Conservation (phyloP, 2,797 vertebrate genomes). For the Streptopelia turtur region DNA sequence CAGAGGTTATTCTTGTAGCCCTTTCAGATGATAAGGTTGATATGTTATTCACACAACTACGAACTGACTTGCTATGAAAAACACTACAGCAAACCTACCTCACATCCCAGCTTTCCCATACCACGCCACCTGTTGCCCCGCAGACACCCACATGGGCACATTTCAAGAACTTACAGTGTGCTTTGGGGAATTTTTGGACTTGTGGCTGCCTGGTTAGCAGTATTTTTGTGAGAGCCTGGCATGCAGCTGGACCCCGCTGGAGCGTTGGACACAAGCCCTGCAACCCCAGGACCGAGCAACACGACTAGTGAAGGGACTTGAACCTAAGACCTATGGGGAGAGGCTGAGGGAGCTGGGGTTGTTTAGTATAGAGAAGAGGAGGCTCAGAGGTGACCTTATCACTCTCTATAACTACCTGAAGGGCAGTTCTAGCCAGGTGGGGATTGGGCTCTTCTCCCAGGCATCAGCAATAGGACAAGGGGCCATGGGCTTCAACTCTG, state of each 20-base stretch:
- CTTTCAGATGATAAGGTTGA: background rate
- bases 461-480: too few species aligned
- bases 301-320: too few species aligned
- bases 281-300: rapidly evolving
- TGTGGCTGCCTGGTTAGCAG: rapidly evolving
- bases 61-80: background rate
- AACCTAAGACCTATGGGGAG: too few species aligned
- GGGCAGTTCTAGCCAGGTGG: too few species aligned
- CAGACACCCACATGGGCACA: rapidly evolving
- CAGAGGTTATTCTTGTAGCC: background rate
- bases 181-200: background rate
- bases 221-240: background rate
- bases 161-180: background rate
- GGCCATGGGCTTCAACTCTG: too few species aligned
- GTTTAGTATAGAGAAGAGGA: too few species aligned
- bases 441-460: too few species aligned
- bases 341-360: too few species aligned
- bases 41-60: rapidly evolving
- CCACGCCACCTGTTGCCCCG: rapidly evolving
- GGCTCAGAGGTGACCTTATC: too few species aligned
- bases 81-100: background rate
- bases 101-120: rapidly evolving
- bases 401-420: too few species aligned
- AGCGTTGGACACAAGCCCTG: rapidly evolving
- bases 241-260: background rate